Percentiles rank a stretch among this genome's conserved stretches.
Evolutionary conservation across 2,888 invertebrate genomes (phyloP).

Genomic region (Lampropteryx suffumata): DNA sequence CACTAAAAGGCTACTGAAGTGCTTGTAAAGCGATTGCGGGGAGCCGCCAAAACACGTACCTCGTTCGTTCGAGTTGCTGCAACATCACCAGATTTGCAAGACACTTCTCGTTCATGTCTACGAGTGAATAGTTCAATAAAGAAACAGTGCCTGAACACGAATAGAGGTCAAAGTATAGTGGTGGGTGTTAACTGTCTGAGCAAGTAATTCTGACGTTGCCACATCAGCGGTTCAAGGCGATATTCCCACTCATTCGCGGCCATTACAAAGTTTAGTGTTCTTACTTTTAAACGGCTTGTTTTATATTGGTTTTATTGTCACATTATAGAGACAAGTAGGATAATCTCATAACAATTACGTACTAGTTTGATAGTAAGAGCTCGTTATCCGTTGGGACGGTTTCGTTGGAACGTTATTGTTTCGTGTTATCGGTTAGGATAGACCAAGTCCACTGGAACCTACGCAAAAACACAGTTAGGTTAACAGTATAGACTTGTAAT

Average conservation of each 20-base stretch:
- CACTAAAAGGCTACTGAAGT: conserved; percentile 36
- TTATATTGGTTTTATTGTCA: neutral
- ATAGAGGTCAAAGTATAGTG: conserved; percentile 53
- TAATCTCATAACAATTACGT: no score
- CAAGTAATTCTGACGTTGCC: conserved; percentile 67
- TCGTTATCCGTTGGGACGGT: no score
- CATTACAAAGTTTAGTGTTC: conserved; percentile 54
- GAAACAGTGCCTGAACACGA: conserved; percentile 31
- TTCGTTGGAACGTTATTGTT: no score
- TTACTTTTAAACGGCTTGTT: conserved; percentile 25
- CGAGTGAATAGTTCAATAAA: neutral
- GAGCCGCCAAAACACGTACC: conserved; percentile 77
- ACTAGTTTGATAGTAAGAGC: no score
- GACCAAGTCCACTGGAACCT: no score
- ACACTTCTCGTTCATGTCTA: conserved; percentile 39
- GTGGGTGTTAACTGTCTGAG: conserved; percentile 60
- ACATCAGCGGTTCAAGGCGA: conserved; percentile 69
- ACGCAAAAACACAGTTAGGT: no score
- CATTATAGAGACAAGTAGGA: no score
- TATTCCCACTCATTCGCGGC: conserved; percentile 61
- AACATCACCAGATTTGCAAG: conserved; percentile 50
- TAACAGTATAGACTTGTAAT: no score
- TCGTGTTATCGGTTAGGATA: no score
- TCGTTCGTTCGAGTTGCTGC: conserved; percentile 71
- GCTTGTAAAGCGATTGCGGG: conserved; percentile 65